phyloP scores from a whole-genome alignment of 2,113 vertebrate species.

The Centropus bengalensis region DNA sequence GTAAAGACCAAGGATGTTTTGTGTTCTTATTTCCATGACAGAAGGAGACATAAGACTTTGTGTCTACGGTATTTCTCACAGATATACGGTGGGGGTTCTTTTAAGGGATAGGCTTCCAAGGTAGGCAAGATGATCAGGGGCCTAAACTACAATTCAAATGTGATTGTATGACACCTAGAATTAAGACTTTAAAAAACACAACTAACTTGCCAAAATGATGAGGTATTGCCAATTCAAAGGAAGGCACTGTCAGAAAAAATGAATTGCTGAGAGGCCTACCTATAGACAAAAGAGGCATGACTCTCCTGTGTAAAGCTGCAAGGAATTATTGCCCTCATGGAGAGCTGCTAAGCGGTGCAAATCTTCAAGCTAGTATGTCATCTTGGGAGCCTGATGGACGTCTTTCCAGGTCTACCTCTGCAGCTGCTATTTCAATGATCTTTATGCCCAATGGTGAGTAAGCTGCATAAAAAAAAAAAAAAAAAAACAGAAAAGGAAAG shows the following conservation, averaged over 20 bases:
- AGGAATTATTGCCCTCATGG: neutral
- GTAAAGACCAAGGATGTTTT: neutral
- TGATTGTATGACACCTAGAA: neutral
- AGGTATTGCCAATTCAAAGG: neutral
- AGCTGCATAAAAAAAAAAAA: neutral
- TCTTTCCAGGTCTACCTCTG: neutral
- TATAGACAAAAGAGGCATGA: neutral
- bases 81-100: neutral
- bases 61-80: neutral
- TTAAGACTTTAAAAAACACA: neutral
- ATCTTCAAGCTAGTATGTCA: neutral
- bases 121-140: accelerated
- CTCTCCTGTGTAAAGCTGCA: neutral
- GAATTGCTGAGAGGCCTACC: neutral
- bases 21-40: neutral
- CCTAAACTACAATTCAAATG: neutral
- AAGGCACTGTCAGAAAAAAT: neutral
- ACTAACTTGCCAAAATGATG: neutral
- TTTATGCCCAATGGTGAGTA: accelerated
- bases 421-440: neutral
- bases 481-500: neutral
- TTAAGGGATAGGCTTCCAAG: neutral
- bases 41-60: neutral
- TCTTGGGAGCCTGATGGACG: neutral
- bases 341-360: neutral